Evolutionary conservation across 1,140 invertebrate genomes (phyloP).

Genomic region (Mactra quadrangularis): DNA sequence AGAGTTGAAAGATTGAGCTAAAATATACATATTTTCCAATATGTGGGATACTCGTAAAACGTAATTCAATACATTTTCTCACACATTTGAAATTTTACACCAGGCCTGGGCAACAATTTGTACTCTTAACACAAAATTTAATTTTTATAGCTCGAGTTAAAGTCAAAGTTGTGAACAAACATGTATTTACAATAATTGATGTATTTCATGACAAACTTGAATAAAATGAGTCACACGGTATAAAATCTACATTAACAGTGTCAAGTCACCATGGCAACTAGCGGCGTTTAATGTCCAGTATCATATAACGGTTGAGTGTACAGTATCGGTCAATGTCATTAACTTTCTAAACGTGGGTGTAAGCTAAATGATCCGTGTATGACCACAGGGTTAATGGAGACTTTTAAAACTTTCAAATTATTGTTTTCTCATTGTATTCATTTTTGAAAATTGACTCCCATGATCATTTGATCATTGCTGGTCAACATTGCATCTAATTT

Average conservation of each 20-base stretch:
- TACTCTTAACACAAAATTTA: too few species aligned
- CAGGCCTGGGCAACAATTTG: too few species aligned
- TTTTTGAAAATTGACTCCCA: not conserved
- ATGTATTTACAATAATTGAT: constrained; percentile 1
- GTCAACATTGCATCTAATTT: too few species aligned
- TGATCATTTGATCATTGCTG: too few species aligned
- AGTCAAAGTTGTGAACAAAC: too few species aligned
- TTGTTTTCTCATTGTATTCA: not conserved
- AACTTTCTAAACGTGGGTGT: constrained; percentile 41
- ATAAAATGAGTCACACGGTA: constrained; percentile 43
- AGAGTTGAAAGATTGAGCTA: too few species aligned
- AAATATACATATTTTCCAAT: too few species aligned
- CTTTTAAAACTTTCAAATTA: not conserved
- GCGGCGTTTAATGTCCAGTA: constrained; percentile 41
- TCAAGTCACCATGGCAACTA: constrained; percentile 36
- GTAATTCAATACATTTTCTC: too few species aligned
- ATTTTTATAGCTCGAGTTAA: too few species aligned
- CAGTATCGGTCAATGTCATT: constrained; percentile 43
- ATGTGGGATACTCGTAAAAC: too few species aligned
- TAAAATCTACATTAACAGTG: constrained; percentile 42
- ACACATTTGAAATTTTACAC: too few species aligned
- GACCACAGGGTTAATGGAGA: constrained; percentile 17
- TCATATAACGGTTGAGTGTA: constrained; percentile 39
- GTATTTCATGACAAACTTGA: constrained; percentile 32
- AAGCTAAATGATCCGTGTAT: constrained; percentile 4